Percentiles rank a stretch among this genome's conserved stretches.
Evolutionary conservation across 1,140 invertebrate species (phyloP).

Genomic region (Lethrus apterus): DNA sequence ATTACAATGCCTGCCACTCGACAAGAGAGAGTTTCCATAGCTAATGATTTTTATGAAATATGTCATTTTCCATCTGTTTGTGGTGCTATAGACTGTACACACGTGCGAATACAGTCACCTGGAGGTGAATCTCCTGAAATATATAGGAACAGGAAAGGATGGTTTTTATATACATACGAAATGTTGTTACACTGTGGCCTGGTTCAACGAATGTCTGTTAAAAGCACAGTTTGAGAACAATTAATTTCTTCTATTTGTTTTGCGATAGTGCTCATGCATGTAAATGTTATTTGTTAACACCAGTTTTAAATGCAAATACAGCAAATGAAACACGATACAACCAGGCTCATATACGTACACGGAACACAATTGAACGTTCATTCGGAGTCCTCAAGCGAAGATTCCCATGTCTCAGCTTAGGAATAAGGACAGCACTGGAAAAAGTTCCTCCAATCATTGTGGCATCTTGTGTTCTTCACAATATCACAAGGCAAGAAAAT

Average conservation of each 20-base stretch:
- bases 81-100: constrained; percentile 36
- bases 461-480: too few relatives aligned
- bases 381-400: constrained; percentile 14
- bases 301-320: constrained; percentile 11
- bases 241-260: constrained; percentile 1
- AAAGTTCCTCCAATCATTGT: too few relatives aligned
- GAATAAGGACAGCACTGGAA: constrained; percentile 6
- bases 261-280: constrained; percentile 15
- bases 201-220: not conserved
- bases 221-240: not conserved
- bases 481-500: too few relatives aligned
- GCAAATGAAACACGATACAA: constrained; percentile 10
- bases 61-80: constrained; percentile 31
- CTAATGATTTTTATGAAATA: constrained; percentile 25
- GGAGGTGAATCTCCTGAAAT: constrained; percentile 31
- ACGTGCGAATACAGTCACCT: constrained; percentile 24
- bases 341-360: constrained; percentile 1
- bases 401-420: constrained; percentile 12
- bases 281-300: constrained; percentile 15
- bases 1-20: too few relatives aligned
- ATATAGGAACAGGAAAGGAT: constrained; percentile 40
- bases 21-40: too few relatives aligned
- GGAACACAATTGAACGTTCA: constrained; percentile 16
- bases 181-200: not conserved
- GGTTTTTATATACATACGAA: not conserved